These are phyloP conservation scores for Reinhardtius hippoglossoides DNA, from an alignment of 2,113 vertebrate genomes.

Conservation along the genomic window DNA sequence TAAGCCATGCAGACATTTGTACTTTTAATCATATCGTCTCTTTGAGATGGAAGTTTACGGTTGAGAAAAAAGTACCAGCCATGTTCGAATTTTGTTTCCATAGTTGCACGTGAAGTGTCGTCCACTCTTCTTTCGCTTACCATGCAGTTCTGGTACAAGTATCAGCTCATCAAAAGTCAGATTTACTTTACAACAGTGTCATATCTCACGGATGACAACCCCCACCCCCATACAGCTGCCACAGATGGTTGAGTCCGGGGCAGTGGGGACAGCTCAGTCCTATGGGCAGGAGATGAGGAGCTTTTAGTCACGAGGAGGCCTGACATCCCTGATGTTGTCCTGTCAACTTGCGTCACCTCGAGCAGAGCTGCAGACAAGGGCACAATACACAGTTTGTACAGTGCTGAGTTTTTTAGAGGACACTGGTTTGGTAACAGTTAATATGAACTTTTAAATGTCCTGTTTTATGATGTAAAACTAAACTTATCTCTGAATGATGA, in stretches of 20 bases:
- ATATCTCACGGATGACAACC: not conserved
- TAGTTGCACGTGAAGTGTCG: not conserved
- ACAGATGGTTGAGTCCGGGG: conserved; percentile 14
- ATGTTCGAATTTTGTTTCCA: conserved; percentile 1
- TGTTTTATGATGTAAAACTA: no score
- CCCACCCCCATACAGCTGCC: conserved; percentile 13
- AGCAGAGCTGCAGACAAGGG: conserved; percentile 25
- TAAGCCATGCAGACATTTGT: no score
- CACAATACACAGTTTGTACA: not conserved
- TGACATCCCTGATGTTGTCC: conserved; percentile 17
- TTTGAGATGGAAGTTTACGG: no score
- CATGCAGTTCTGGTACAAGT: not conserved
- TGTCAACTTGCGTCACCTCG: conserved; percentile 38
- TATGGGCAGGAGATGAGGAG: conserved; percentile 37
- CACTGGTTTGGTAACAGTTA: not conserved
- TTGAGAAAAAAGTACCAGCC: not conserved
- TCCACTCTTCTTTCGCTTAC: not conserved
- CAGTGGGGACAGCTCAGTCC: conserved; percentile 43
- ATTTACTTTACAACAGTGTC: not conserved
- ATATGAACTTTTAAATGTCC: no score
- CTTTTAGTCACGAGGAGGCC: conserved; percentile 35
- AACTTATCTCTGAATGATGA: no score
- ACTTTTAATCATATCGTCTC: no score
- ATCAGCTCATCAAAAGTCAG: conserved; percentile 1
- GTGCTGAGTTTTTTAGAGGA: not conserved